Evolutionary conservation across 2,797 vertebrate species (phyloP).

Genomic region (Notolabrus celidotus): DNA sequence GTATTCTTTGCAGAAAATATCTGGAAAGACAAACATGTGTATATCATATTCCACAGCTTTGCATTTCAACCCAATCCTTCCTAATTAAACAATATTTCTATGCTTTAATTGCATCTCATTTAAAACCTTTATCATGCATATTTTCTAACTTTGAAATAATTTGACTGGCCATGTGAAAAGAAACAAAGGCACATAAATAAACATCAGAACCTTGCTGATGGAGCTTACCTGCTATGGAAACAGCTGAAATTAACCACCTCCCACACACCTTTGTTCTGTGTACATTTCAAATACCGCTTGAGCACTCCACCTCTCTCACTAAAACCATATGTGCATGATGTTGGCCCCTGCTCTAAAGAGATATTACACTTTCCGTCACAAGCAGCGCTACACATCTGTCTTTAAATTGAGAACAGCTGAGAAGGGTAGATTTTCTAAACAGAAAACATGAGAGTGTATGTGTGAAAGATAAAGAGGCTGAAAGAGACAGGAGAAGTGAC

Average conservation of each 20-base stretch:
- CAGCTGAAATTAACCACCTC: conserved; percentile 60
- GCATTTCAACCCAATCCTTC: background rate
- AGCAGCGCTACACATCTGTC: conserved; percentile 64
- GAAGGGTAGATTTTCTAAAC: conserved; percentile 19
- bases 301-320: conserved; percentile 50
- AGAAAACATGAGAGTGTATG: conserved; percentile 17
- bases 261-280: conserved; percentile 67
- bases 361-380: conserved; percentile 57
- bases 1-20: conserved; percentile 30
- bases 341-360: conserved; percentile 49
- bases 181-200: conserved; percentile 53
- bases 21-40: conserved; percentile 13
- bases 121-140: background rate
- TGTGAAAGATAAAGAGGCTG: conserved; percentile 43
- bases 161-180: conserved; percentile 36
- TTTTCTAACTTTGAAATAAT: conserved; percentile 42
- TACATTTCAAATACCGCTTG: conserved; percentile 54
- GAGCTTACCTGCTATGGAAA: conserved; percentile 64
- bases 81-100: conserved; percentile 35
- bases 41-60: background rate
- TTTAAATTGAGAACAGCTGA: conserved; percentile 64
- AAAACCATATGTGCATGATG: conserved; percentile 53
- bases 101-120: conserved; percentile 4
- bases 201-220: conserved; percentile 41
- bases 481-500: conserved; percentile 47